Base-by-base conservation (phyloP, 2,113 vertebrate genomes). In the Ailuropoda melanoleuca region DNA sequence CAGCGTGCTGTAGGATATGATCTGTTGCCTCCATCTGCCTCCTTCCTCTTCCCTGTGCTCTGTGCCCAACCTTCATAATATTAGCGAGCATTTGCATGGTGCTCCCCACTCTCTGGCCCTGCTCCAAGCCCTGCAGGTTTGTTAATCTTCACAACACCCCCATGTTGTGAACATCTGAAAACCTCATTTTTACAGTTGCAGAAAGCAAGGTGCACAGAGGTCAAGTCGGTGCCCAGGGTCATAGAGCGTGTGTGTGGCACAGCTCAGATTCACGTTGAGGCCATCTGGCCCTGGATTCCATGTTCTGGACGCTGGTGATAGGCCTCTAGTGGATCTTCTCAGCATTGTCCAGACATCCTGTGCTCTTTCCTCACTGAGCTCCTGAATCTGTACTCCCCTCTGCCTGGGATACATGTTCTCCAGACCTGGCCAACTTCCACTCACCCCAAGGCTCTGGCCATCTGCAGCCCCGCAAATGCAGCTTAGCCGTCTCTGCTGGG, bases 61-160 rank as follows among this genome's bases (percentile, higher is more conserved):
- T 0, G 37, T 6, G 64, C 68, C 15, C 39, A 29, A 75, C 26
- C 18, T 66, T 23, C 31, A 23, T 21, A 31, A 13, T 7, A 8
- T 0, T 7, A 60, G 50, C 0, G 2, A 13, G 39, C 56, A 7
- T 18, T 66, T 6, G 7, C 10, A 1, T 0, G 2, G 50, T 1
- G 18, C 39, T 50, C 17, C 8, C 31, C 7, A 11, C 43, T 3
- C 18, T 13, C 83, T 6, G 12, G 43, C 80, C 10, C 43, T 46
- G 8, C 24, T 26, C n/a, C n/a, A 12, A 6, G 46, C 2, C 2
- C 60, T 9, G 29, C 39, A 50, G 23, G 39, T 48, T 68, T 39
- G 31, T 37, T 43, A 4, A 46, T 55, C 80, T 72, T 90, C 43
- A 14, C 23, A 78, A 18, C 12, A 62, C 9, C 24, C 24, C 1